Base-by-base conservation (phyloP, 2,888 invertebrate species). In the Eupelmus urozonus region DNA sequence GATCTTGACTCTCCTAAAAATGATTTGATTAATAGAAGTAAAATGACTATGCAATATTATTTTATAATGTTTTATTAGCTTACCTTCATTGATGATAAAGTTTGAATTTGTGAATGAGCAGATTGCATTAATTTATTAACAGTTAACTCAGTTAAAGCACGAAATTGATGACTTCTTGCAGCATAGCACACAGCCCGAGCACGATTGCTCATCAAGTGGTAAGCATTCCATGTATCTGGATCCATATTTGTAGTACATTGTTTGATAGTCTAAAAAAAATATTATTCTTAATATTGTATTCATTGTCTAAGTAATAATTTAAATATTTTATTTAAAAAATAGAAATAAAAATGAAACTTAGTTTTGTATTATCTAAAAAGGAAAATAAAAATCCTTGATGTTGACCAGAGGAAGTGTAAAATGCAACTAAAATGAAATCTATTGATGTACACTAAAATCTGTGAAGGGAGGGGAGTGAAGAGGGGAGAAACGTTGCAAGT, bases 101-200 rank as follows among this genome's bases (percentile, higher is more conserved):
- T 87, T 59, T 90, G 82, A 7, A 92, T 87, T 83, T 92, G 92
- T 5, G 90, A 88, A 71, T 90, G 90, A 1, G 92, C 90, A 9
- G 92, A 90, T 57, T 91, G 87, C 90, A 93, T 92, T 67, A 94
- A 88, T 82, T 92, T 91, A 86, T 94, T 94, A 16, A 94, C 92
- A 0, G 94, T 93, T 79, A 92, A 90, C 87, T 94, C 94, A 1
- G 93, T 92, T 63, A 93, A 88, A 23, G 92, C 92, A 66, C 93
- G 90, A 87, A 94, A 94, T 85, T 94, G 94, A 45, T 91, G 91
- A 85, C 93, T 93, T 70, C 94, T 90, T 20, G 93, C 90, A 18
- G 92, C 90, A 83, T 93, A 93, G 84, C 94, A 94, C 76, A 94
- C 92, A n/a, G 94, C 93, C 79, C 93, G 90, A 0, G 93, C 94